Conservation (phyloP, 2,113 vertebrate species). For the Trochalopteron elliotii region DNA sequence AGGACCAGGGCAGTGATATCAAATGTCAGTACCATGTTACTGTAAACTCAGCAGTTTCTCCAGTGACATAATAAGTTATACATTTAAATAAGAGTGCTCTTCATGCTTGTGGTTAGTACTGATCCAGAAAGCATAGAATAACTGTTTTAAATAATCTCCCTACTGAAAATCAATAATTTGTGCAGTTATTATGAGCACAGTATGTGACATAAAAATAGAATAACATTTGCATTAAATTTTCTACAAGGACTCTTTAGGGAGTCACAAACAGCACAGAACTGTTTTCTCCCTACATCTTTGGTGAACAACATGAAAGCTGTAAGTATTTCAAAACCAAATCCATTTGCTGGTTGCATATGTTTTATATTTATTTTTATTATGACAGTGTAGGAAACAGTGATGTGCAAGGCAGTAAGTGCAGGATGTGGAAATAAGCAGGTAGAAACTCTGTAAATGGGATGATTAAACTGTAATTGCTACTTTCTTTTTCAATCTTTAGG, state of each 20-base stretch:
- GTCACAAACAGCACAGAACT: not conserved
- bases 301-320: not conserved
- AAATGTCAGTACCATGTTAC: not conserved
- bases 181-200: constrained; percentile 22
- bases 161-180: constrained; percentile 60
- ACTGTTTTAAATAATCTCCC: constrained; percentile 55
- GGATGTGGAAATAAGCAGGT: constrained; percentile 16
- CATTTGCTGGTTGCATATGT: not conserved
- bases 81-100: not conserved
- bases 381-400: not conserved
- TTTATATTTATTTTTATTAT: constrained; percentile 5
- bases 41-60: not conserved
- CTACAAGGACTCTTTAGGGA: constrained; percentile 48
- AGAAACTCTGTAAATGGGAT: not conserved
- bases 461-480: constrained; percentile 34
- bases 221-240: constrained; percentile 55
- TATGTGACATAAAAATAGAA: constrained; percentile 27
- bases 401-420: not conserved
- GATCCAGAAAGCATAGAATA: constrained; percentile 35
- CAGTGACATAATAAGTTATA: not conserved
- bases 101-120: constrained; percentile 15
- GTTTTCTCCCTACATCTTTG: not conserved
- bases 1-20: not conserved
- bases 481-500: constrained; percentile 5
- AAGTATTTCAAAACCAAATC: not conserved